Percentiles rank a stretch among this genome's conserved stretches.
These are phyloP conservation scores for Hyperoplus lanceolatus DNA, from an alignment of 2,797 vertebrate genomes.

Conservation along the genomic window DNA sequence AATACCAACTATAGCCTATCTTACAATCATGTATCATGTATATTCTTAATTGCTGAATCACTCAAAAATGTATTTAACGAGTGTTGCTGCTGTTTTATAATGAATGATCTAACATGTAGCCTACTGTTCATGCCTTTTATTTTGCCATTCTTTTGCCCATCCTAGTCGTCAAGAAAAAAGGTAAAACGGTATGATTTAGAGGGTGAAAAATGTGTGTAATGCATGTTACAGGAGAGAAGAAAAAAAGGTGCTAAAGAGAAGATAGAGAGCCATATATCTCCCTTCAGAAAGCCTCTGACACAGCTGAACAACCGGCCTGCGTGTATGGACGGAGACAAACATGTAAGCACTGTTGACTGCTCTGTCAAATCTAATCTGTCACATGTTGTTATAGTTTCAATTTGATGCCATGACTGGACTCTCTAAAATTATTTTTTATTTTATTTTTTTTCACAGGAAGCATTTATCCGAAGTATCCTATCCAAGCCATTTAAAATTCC, in stretches of 20 bases:
- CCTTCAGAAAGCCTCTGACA: slow-evolving; percentile 90
- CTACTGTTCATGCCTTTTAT: background rate
- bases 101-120: background rate
- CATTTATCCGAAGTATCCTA: slow-evolving; percentile 95
- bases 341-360: slow-evolving; percentile 84
- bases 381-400: background rate
- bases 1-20: background rate
- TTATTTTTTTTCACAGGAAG: slow-evolving; percentile 88
- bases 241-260: slow-evolving; percentile 73
- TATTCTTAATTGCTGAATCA: background rate
- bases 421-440: background rate
- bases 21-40: background rate
- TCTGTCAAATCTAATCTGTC: background rate
- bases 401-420: background rate
- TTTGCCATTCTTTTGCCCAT: background rate
- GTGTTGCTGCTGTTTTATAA: too few species aligned
- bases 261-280: slow-evolving; percentile 83
- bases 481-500: slow-evolving; percentile 97
- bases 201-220: background rate
- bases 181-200: background rate
- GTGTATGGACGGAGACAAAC: slow-evolving; percentile 89
- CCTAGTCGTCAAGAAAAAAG: background rate
- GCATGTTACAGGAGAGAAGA: slow-evolving; percentile 83
- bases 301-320: slow-evolving; percentile 83
- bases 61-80: background rate